Conservation (phyloP, 2,113 vertebrate species). For the Ciconia maguari region DNA sequence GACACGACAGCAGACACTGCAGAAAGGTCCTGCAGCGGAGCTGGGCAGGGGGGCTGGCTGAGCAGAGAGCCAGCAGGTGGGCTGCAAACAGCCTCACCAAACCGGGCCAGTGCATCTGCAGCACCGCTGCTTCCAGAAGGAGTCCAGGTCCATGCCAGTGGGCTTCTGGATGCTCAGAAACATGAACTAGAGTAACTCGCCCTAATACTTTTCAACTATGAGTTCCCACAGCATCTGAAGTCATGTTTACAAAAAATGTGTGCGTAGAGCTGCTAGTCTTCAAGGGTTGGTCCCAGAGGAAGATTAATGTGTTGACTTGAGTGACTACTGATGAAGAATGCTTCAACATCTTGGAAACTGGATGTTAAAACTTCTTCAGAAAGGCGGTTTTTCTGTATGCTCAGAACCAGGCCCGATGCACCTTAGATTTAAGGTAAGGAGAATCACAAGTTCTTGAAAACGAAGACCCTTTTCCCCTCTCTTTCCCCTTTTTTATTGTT, state of each 20-base stretch:
- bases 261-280: neutral
- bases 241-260: neutral
- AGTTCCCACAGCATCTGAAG: neutral
- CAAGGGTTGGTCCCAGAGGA: neutral
- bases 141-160: accelerated
- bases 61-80: neutral
- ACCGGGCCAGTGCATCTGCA: accelerated
- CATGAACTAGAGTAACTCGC: accelerated
- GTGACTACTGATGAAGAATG: neutral
- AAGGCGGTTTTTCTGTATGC: neutral
- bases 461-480: neutral
- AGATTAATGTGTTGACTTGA: neutral
- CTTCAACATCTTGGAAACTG: neutral
- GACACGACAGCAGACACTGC: neutral
- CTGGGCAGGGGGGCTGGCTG: neutral
- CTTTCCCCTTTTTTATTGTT: neutral
- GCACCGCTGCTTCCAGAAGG: neutral
- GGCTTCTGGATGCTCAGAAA: neutral
- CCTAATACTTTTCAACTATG: neutral
- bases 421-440: neutral
- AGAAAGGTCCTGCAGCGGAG: neutral
- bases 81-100: neutral
- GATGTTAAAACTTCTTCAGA: neutral
- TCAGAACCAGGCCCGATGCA: neutral
- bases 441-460: neutral